Evolutionary conservation across 2,888 invertebrate species (phyloP), one percentile per base, ranked within the genome.

Genomic region (Clanis bilineata): DNA sequence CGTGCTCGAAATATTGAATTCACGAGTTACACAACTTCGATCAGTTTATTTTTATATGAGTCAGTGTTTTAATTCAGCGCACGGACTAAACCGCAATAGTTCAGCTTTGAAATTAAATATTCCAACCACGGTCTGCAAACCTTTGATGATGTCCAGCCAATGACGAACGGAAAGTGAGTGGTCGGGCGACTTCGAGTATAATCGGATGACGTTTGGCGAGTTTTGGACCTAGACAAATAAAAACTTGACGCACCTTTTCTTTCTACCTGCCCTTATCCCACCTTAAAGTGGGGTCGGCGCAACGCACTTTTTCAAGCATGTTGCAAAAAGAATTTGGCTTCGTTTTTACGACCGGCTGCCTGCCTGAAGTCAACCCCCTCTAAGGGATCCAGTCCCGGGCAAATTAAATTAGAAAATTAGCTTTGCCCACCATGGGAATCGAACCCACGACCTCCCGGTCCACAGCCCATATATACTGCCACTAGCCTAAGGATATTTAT

Each of bases 31-130:
- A 58, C 58, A 58, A 58, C 47, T 58, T 7, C 6, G 39, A 15
- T 3, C 39, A 5, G 38, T 51, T 47, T 51, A 39, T 51, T 51
- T 58, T 58, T 39, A 58, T 15, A 43, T 65, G 65, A 70, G 61
- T 67, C 68, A 67, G 58, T 65, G 60, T 63, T 67, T 57, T 41
- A 62, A 70, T 70, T 62, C 70, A 62, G 62, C 60, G 58, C 67
- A 70, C 70, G 68, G 62, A 57, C 57, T 56, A 57, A 62, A 62
- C 54, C 60, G 64, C 64, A 63, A 62, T 18, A 28, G 28, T 12
- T 10, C 64, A 63, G 58, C 64, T 66, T 66, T 62, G 64, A 64
- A 64, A 65, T 60, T 23, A 59, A 64, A 57, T 61, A 68, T 70
- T 64, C 64, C 28, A 57, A 62, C 60, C 63, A 61, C 62, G 58